These are phyloP conservation scores for Eupleurogrammus muticus DNA, from an alignment of 2,797 vertebrate species.

Conservation along the genomic window DNA sequence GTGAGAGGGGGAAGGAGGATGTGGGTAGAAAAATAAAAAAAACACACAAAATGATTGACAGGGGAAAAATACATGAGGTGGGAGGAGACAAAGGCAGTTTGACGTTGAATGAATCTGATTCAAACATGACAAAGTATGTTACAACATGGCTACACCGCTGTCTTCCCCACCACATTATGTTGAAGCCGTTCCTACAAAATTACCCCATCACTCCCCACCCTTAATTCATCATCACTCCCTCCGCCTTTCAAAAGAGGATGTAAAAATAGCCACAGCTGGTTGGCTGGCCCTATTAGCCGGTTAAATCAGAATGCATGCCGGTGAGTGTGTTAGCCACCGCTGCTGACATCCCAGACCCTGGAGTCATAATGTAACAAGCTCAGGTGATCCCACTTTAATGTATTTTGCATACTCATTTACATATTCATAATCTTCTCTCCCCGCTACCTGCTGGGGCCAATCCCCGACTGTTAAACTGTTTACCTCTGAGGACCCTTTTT, in stretches of 20 bases:
- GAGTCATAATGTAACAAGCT: conserved; percentile 80
- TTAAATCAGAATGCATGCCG: conserved; percentile 69
- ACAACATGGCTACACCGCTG: conserved; percentile 23
- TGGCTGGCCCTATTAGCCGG: conserved; percentile 63
- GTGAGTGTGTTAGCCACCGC: conserved; percentile 66
- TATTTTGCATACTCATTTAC: conserved; percentile 75
- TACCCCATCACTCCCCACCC: conserved; percentile 54
- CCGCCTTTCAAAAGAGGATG: conserved; percentile 44
- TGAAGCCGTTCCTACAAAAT: conserved; percentile 55
- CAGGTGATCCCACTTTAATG: conserved; percentile 80
- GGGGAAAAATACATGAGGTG: conserved; percentile 40
- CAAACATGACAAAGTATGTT: conserved; percentile 54
- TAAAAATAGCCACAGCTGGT: conserved; percentile 74
- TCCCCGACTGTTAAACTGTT: conserved; percentile 79
- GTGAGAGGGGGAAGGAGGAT: conserved; percentile 19
- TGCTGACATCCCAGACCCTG: conserved; percentile 70
- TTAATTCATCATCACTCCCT: conserved; percentile 68
- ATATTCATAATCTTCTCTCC: conserved; percentile 77
- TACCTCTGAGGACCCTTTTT: conserved; percentile 78
- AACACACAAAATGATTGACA: conserved; percentile 52
- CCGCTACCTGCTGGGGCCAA: conserved; percentile 75
- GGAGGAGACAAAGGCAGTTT: conserved; percentile 57
- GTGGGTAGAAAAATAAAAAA: conserved; percentile 27
- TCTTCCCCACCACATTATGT: conserved; percentile 44
- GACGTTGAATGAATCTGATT: conserved; percentile 62